A percentile compares a stretch with the other conserved stretches of the same genome.
These are phyloP conservation scores for Pristionchus pacificus DNA, from an alignment of 1,140 invertebrate species.

Conservation along the genomic window DNA sequence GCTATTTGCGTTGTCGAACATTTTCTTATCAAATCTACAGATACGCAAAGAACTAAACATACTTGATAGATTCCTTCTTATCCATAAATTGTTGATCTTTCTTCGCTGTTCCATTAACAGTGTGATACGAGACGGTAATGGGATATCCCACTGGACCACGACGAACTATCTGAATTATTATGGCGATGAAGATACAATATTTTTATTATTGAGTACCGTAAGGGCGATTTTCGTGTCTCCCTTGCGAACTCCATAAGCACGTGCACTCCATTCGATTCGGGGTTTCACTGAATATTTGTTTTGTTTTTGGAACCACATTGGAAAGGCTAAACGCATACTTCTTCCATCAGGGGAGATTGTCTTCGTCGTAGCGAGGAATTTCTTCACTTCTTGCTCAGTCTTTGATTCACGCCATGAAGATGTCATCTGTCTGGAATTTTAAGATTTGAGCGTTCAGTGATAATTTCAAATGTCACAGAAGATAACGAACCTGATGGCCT, in stretches of 20 bases:
- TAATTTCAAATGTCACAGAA: too few relatives aligned
- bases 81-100: constrained; percentile 50
- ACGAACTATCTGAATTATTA: constrained; percentile 24
- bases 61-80: too few relatives aligned
- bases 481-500: too few relatives aligned
- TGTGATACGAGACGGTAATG: constrained; percentile 59
- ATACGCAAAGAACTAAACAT: too few relatives aligned
- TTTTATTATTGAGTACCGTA: constrained; percentile 1
- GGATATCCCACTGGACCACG: constrained; percentile 7
- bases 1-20: too few relatives aligned
- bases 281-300: constrained; percentile 21
- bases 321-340: constrained; percentile 7
- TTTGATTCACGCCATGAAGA: constrained; percentile 25
- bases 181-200: neutral
- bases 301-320: neutral
- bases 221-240: constrained; percentile 9
- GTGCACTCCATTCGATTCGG: constrained; percentile 18
- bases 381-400: constrained; percentile 18
- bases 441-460: too few relatives aligned
- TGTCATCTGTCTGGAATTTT: constrained; percentile 22
- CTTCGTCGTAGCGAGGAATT: constrained; percentile 7
- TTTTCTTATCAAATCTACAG: too few relatives aligned
- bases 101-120: constrained; percentile 86
- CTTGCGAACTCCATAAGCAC: constrained; percentile 15
- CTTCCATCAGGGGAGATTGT: constrained; percentile 5